Evolutionary conservation across 2,113 vertebrate genomes (phyloP).

Genomic region (Sebastes fasciatus): DNA sequence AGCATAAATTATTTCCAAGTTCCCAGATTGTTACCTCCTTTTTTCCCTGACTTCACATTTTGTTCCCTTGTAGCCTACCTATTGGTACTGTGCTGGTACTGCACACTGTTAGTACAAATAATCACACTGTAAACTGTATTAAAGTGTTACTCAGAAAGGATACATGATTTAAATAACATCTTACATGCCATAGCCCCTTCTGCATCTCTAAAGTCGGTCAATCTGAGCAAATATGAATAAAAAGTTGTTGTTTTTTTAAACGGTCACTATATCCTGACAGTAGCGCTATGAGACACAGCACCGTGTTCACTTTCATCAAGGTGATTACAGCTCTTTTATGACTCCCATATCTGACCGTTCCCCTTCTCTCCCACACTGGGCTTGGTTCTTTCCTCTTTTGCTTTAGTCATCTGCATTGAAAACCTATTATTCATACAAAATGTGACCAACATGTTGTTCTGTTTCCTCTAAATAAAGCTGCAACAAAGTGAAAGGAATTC

Average conservation of each 20-base stretch:
- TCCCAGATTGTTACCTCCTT: neutral
- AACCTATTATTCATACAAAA: neutral
- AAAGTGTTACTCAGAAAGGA: neutral
- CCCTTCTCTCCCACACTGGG: neutral
- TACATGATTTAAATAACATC: constrained; percentile 23
- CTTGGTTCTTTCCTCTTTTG: neutral
- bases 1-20: neutral
- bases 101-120: no score
- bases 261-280: no score
- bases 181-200: neutral
- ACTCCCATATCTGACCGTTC: neutral
- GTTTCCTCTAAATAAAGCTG: neutral
- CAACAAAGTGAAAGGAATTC: neutral
- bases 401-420: neutral
- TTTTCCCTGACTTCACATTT: no score
- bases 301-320: neutral
- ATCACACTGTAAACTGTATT: no score
- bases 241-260: no score
- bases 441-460: neutral
- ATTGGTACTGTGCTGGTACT: neutral
- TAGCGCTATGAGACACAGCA: neutral
- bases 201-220: neutral
- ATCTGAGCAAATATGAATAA: no score
- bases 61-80: neutral
- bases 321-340: neutral